These are phyloP conservation scores for Porites evermanni DNA, from an alignment of 92 coral and sea anemone genomes.

Conservation along the genomic window DNA sequence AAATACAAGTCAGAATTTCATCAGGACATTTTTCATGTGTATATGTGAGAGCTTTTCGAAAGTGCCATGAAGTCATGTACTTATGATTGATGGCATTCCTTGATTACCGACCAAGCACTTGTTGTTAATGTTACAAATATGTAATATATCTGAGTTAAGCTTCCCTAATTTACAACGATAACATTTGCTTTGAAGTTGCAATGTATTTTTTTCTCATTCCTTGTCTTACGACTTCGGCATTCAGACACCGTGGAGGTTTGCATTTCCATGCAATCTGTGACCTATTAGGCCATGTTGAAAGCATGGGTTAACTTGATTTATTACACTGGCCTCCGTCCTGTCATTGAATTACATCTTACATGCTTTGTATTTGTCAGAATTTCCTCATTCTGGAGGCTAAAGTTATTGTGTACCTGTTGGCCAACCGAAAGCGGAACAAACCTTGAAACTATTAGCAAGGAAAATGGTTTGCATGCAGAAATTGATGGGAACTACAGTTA, in stretches of 20 bases:
- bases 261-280: constrained; percentile 30
- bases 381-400: constrained; percentile 6
- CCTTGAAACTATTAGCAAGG: background rate
- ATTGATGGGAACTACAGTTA: background rate
- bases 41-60: constrained; percentile 40
- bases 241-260: constrained; percentile 6
- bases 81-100: constrained; percentile 46
- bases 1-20: constrained; percentile 29
- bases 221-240: background rate
- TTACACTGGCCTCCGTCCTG: constrained; percentile 44
- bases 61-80: constrained; percentile 38
- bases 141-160: background rate
- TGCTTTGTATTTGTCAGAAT: constrained; percentile 23
- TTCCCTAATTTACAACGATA: background rate
- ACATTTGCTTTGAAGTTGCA: background rate
- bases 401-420: background rate
- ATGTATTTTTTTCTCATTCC: background rate
- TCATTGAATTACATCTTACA: constrained; percentile 52
- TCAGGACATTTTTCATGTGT: constrained; percentile 52
- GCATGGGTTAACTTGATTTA: constrained; percentile 59
- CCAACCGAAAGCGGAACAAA: background rate
- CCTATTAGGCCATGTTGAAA: constrained; percentile 37
- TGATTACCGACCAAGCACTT: constrained; percentile 35
- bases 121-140: background rate
- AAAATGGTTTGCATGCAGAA: background rate